A percentile compares a stretch with the other conserved stretches of the same genome.
Conservation (phyloP, 2,797 vertebrate species). For the Antennarius maculatus region DNA sequence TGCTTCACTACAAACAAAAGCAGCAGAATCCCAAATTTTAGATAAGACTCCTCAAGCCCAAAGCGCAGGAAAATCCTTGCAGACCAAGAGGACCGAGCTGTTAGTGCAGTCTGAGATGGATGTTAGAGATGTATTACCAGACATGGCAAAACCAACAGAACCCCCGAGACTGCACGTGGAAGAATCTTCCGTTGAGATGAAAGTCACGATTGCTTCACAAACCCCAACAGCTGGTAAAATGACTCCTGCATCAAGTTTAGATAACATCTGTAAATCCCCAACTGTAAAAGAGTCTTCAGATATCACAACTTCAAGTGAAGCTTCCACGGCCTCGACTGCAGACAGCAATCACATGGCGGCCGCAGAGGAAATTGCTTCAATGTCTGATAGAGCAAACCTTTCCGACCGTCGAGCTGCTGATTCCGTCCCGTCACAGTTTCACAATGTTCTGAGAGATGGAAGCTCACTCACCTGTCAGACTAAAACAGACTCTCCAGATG, state of each 20-base stretch:
- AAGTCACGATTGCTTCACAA: conserved; percentile 66
- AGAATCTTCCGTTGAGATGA: conserved; percentile 66
- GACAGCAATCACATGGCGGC: conserved; percentile 5
- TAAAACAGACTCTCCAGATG: conserved; percentile 5
- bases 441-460: conserved; percentile 2
- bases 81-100: not conserved
- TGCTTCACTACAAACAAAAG: conserved; percentile 26
- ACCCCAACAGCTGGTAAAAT: conserved; percentile 31
- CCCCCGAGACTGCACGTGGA: conserved; percentile 22
- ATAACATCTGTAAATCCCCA: conserved; percentile 29
- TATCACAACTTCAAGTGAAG: not conserved
- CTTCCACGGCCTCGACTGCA: conserved; percentile 1
- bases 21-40: conserved; percentile 9
- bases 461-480: not conserved
- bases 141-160: not conserved
- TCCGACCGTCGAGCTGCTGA: conserved; percentile 2
- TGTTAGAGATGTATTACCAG: not conserved
- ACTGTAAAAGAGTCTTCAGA: conserved; percentile 14
- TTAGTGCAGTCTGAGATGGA: not conserved
- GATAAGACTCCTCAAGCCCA: conserved; percentile 15
- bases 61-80: not conserved
- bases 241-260: conserved; percentile 26
- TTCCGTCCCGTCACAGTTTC: not conserved
- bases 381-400: not conserved
- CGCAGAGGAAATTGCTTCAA: conserved; percentile 5